Conservation (phyloP, 1,140 invertebrate genomes). For the Alviniconcha marisindica region DNA sequence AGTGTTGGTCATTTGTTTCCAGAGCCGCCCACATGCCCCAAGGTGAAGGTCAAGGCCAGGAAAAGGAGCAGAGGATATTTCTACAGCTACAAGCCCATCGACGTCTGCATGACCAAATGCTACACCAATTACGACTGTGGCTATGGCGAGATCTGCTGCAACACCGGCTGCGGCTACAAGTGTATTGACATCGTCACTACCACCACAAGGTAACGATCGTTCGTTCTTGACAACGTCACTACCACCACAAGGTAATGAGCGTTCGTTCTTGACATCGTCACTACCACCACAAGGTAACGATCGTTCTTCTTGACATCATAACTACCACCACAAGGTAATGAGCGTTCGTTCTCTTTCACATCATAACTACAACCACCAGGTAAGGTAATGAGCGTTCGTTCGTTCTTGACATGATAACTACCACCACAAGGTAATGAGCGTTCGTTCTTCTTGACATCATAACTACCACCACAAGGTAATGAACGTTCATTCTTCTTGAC, state of each 20-base stretch:
- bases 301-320: background rate
- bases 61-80: too few species aligned
- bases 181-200: background rate
- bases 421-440: too few species aligned
- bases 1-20: too few species aligned
- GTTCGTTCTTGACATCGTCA: background rate
- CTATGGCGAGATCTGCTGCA: conserved; percentile 16
- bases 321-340: background rate
- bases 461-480: too few species aligned
- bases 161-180: conserved; percentile 4
- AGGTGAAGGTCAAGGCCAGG: background rate
- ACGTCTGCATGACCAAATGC: conserved; percentile 2
- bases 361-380: too few species aligned
- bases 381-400: too few species aligned
- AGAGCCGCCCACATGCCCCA: background rate
- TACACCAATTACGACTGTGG: background rate
- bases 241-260: background rate
- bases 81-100: background rate
- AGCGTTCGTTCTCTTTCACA: too few species aligned
- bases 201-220: background rate
- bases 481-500: too few species aligned
- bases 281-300: background rate
- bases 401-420: too few species aligned
- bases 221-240: background rate
- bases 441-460: too few species aligned